These are phyloP conservation scores for Pagetopsis macropterus DNA, from an alignment of 2,797 vertebrate species.

Conservation along the genomic window DNA sequence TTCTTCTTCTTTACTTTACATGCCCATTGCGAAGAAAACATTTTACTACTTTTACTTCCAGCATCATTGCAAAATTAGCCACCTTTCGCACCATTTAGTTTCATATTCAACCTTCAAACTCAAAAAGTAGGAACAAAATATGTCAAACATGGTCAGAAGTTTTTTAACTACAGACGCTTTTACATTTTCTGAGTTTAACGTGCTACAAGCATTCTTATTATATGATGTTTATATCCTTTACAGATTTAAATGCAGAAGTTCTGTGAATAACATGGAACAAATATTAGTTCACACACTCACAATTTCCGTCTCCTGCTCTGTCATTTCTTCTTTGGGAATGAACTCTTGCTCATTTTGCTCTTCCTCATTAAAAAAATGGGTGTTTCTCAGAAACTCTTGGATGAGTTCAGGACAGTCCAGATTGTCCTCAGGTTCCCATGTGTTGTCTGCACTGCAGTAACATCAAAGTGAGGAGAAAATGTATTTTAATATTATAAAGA, in stretches of 20 bases:
- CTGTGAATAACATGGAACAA: constrained; percentile 58
- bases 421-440: constrained; percentile 99
- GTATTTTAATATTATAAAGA: background rate
- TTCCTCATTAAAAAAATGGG: constrained; percentile 79
- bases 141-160: background rate
- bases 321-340: constrained; percentile 79
- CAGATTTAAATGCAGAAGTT: constrained; percentile 34
- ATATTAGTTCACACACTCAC: constrained; percentile 63
- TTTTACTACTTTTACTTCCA: constrained; percentile 51
- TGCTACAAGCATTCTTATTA: constrained; percentile 1
- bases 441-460: constrained; percentile 92
- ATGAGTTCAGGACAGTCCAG: constrained; percentile 98
- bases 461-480: background rate
- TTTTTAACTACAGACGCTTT: background rate
- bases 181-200: background rate
- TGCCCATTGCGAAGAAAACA: background rate
- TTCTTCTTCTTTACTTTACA: background rate
- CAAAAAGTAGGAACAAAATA: constrained; percentile 12
- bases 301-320: constrained; percentile 80
- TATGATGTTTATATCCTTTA: background rate
- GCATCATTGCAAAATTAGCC: constrained; percentile 2
- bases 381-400: constrained; percentile 93
- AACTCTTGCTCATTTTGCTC: constrained; percentile 52
- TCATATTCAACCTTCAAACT: constrained; percentile 10
- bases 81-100: constrained; percentile 21